Evolutionary conservation across 2,888 invertebrate genomes (phyloP).

Genomic region (Eilema sororculum): DNA sequence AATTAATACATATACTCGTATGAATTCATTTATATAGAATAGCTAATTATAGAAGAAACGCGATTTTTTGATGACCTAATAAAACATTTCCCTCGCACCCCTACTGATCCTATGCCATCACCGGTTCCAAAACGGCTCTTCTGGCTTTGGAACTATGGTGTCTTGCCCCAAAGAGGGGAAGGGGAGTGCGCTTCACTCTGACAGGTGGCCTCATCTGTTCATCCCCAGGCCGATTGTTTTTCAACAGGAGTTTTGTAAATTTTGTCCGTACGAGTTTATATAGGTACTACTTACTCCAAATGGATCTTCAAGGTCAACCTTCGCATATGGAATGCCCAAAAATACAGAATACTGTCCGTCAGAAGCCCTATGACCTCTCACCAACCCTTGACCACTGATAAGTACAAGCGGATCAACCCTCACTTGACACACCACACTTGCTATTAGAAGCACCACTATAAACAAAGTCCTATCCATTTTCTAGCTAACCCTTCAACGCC

Average conservation of each 20-base stretch:
- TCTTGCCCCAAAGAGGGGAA: too few species aligned
- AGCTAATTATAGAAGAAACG: too few species aligned
- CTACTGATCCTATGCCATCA: too few species aligned
- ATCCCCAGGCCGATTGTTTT: too few species aligned
- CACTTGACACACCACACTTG: conserved; percentile 51
- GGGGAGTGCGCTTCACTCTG: too few species aligned
- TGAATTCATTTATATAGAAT: too few species aligned
- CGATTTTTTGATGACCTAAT: too few species aligned
- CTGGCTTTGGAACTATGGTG: too few species aligned
- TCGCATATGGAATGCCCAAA: conserved; percentile 79
- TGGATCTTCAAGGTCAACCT: conserved; percentile 71
- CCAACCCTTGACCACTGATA: conserved; percentile 71
- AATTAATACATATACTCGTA: too few species aligned
- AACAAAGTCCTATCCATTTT: conserved; percentile 52
- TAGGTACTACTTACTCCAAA: conserved; percentile 75
- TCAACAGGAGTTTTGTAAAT: neutral
- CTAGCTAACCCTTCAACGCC: conserved; percentile 12
- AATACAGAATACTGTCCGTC: conserved; percentile 78
- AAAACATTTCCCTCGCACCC: too few species aligned
- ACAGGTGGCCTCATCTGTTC: too few species aligned
- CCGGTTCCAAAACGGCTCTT: too few species aligned
- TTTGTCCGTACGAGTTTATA: neutral
- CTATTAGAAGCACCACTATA: conserved; percentile 43
- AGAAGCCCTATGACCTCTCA: conserved; percentile 71
- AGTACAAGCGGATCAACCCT: conserved; percentile 79